A percentile compares a stretch with the other conserved stretches of the same genome.
phyloP scores from a whole-genome alignment of 2,113 vertebrate genomes.

The Charadrius vociferus region DNA sequence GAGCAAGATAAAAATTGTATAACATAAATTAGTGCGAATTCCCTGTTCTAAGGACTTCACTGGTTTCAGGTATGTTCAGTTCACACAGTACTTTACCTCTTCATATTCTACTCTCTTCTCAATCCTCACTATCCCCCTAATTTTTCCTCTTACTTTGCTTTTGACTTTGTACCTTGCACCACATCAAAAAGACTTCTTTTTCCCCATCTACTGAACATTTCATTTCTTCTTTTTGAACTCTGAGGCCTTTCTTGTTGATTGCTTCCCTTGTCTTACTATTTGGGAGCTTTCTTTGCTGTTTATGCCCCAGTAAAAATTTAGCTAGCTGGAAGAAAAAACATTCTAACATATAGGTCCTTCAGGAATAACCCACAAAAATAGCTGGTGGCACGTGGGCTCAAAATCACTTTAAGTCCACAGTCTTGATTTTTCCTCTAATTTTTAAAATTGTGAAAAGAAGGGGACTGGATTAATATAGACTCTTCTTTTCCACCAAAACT shows the following conservation, averaged over 20 bases:
- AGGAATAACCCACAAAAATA: not conserved
- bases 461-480: not conserved
- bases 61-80: not conserved
- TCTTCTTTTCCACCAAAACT: not conserved
- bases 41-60: not conserved
- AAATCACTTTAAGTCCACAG: not conserved
- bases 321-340: not conserved
- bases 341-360: not conserved
- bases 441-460: not conserved
- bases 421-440: not conserved
- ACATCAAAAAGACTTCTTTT: not conserved
- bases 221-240: not conserved
- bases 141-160: not conserved
- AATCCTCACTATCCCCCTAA: not conserved
- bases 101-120: not conserved
- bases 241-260: not conserved
- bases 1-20: not conserved
- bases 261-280: not conserved
- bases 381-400: not conserved
- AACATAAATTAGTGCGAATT: not conserved
- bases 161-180: not conserved
- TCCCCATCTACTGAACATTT: not conserved
- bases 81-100: not conserved
- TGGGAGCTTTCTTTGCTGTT: not conserved
- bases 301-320: not conserved